A percentile compares a stretch with the other conserved stretches of the same genome.
Evolutionary conservation across 2,113 vertebrate genomes (phyloP).

Genomic region (Symphodus melops): DNA sequence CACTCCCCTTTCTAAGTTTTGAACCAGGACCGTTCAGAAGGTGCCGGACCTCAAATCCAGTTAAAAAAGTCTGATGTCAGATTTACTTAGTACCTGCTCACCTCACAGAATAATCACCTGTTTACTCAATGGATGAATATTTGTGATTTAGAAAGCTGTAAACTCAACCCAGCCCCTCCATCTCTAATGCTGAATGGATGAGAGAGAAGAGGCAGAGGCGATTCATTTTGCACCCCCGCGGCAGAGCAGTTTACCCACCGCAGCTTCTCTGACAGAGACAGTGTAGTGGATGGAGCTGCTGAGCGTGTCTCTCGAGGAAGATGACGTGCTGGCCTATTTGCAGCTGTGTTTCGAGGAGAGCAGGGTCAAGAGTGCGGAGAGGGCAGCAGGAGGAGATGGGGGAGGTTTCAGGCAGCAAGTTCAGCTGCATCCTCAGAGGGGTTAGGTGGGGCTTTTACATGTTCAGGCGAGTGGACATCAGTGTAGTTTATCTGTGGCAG

Average conservation of each 20-base stretch:
- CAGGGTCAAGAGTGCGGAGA: conserved; percentile 26
- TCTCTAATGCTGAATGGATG: conserved; percentile 63
- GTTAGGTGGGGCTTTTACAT: conserved; percentile 47
- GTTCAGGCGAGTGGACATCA: conserved; percentile 58
- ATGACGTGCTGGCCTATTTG: conserved; percentile 51
- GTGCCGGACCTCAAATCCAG: neutral
- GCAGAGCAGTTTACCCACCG: conserved; percentile 60
- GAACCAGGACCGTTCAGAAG: too few relatives aligned
- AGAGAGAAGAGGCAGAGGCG: conserved; percentile 32
- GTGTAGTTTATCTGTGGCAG: conserved; percentile 25
- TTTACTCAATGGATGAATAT: conserved; percentile 44
- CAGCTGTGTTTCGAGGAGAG: conserved; percentile 45
- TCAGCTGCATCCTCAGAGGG: conserved; percentile 42
- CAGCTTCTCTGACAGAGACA: conserved; percentile 52
- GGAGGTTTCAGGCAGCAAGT: conserved; percentile 42
- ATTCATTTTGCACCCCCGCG: conserved; percentile 54
- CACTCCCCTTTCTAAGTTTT: too few relatives aligned
- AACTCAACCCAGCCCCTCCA: conserved; percentile 43
- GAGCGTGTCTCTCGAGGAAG: conserved; percentile 54
- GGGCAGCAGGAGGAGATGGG: conserved; percentile 1
- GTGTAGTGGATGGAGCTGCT: conserved; percentile 46
- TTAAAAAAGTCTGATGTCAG: neutral
- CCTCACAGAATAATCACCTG: conserved; percentile 38
- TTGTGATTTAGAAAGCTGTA: conserved; percentile 43
- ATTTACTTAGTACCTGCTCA: conserved; percentile 22